These are phyloP conservation scores for Melieria picta DNA, from an alignment of 2,888 invertebrate genomes.

Conservation along the genomic window DNA sequence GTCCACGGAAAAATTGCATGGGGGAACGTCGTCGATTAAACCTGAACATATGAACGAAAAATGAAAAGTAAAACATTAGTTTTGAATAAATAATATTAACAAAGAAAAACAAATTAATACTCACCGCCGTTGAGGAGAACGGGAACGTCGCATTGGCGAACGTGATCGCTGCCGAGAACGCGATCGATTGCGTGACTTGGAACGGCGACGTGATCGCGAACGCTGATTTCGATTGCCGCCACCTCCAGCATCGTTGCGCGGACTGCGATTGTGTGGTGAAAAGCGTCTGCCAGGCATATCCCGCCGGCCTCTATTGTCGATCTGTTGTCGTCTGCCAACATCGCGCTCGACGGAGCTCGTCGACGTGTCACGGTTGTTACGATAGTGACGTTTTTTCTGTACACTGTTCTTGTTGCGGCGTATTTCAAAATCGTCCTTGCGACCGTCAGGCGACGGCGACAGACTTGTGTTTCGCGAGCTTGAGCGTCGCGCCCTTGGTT, in stretches of 20 bases:
- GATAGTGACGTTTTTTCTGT: conserved; percentile 89
- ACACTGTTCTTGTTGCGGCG: conserved; percentile 82
- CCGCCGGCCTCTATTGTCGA: conserved; percentile 52
- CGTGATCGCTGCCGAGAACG: conserved; percentile 62
- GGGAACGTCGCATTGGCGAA: conserved; percentile 61
- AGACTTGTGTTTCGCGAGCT: conserved; percentile 60
- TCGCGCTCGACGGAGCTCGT: conserved; percentile 63
- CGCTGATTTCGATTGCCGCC: conserved; percentile 55
- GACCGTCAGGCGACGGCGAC: conserved; percentile 62
- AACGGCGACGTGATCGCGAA: conserved; percentile 60
- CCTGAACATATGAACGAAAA: conserved; percentile 42
- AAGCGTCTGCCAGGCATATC: conserved; percentile 53
- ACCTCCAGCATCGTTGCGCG: conserved; percentile 49
- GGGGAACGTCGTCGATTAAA: conserved; percentile 62
- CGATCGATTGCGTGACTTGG: conserved; percentile 58
- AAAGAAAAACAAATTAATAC: conserved; percentile 12
- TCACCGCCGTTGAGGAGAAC: conserved; percentile 62
- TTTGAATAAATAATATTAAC: too few species aligned
- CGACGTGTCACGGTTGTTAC: conserved; percentile 85
- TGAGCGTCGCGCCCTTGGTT: conserved; percentile 65
- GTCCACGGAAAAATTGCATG: conserved; percentile 53
- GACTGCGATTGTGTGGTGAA: conserved; percentile 55
- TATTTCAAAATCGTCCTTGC: conserved; percentile 75
- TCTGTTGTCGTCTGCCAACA: conserved; percentile 49
- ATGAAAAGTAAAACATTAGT: neutral